phyloP scores from a whole-genome alignment of 2,797 vertebrate species.

The Poecile montanus region DNA sequence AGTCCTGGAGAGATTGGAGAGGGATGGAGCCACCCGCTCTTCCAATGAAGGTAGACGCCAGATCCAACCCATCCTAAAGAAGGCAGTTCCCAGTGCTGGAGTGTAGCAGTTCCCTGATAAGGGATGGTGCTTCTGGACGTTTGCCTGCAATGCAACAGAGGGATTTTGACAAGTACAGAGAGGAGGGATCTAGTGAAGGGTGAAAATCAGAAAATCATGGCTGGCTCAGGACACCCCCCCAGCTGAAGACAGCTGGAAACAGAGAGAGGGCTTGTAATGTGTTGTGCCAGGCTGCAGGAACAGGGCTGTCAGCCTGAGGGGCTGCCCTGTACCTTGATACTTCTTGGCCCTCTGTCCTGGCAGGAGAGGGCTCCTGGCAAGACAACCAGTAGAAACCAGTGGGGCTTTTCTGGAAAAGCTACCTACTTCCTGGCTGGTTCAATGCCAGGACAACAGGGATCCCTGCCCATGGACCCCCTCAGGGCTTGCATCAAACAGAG shows the following conservation, averaged over 20 bases:
- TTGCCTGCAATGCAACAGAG: neutral
- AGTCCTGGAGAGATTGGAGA: neutral
- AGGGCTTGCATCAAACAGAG: neutral
- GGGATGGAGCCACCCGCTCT: neutral
- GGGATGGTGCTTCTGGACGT: neutral
- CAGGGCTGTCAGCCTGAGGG: neutral
- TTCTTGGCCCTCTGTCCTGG: neutral
- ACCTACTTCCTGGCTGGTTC: neutral
- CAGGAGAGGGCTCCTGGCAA: neutral
- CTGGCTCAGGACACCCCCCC: neutral
- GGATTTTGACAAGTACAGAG: neutral
- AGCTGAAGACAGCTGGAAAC: neutral
- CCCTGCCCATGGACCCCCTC: neutral
- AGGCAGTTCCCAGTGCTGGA: neutral
- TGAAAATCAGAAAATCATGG: neutral
- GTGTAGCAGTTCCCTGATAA: neutral
- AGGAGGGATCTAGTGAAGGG: neutral
- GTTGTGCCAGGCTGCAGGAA: neutral
- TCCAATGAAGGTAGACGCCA: neutral
- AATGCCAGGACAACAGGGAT: neutral
- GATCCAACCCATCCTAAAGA: neutral
- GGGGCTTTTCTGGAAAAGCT: neutral
- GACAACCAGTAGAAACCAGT: neutral
- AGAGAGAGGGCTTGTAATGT: neutral
- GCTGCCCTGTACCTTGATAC: accelerated